Conservation (phyloP, 2,797 vertebrate genomes). For the Pseudocheirus occidentalis region DNA sequence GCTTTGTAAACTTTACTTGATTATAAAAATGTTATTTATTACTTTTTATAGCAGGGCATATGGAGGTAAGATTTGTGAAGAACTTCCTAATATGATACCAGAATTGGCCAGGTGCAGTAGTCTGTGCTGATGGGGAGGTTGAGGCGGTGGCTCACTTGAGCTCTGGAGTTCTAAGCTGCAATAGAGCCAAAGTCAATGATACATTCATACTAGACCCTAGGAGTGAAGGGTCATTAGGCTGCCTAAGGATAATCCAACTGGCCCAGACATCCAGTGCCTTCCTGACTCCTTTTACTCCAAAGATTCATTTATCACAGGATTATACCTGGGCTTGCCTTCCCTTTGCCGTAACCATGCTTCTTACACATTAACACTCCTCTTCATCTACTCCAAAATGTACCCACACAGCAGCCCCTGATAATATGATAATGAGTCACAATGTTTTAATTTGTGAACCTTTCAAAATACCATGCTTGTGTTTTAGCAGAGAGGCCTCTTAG, state of each 20-base stretch:
- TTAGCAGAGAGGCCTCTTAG: neutral
- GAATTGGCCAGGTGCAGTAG: neutral
- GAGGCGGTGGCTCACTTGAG: neutral
- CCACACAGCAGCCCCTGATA: neutral
- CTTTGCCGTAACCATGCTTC: neutral
- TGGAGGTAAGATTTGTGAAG: neutral
- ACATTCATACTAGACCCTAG: neutral
- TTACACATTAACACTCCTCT: neutral
- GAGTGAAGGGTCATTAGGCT: neutral
- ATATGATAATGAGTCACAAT: neutral
- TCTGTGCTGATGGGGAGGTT: neutral
- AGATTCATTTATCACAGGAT: neutral
- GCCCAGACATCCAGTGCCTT: neutral
- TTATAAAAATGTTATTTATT: neutral
- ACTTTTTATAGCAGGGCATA: neutral
- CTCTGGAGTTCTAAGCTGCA: neutral
- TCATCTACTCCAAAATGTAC: neutral
- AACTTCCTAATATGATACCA: neutral
- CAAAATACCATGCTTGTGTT: neutral
- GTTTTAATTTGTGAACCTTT: neutral
- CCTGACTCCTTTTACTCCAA: neutral
- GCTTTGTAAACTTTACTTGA: neutral
- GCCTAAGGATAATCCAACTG: neutral
- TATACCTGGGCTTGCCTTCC: neutral
- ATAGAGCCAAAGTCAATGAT: neutral